Conservation (phyloP, 2,113 vertebrate genomes). For the Vulpes vulpes region DNA sequence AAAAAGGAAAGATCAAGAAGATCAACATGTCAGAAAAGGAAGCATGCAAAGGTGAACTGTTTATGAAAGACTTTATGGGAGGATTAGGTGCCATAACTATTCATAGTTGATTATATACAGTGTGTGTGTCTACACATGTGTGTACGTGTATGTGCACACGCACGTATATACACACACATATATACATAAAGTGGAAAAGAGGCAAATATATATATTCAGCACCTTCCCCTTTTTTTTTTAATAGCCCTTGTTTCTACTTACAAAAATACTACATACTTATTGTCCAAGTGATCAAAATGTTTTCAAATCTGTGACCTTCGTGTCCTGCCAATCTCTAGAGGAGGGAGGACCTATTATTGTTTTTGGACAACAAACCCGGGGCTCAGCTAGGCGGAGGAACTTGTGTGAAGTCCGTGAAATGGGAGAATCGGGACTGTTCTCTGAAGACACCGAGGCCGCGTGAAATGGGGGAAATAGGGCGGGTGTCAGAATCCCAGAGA, state of each 20-base stretch:
- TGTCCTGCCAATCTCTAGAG: background rate
- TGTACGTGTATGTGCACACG: background rate
- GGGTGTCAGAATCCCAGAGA: background rate
- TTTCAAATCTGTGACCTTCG: background rate
- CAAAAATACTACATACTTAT: background rate
- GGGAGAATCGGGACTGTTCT: background rate
- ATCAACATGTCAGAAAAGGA: background rate
- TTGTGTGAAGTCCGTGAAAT: background rate
- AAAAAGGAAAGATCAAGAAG: background rate
- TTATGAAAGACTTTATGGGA: background rate
- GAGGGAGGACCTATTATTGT: background rate
- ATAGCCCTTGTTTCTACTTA: background rate
- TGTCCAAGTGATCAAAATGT: background rate
- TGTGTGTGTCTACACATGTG: background rate
- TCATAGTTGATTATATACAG: background rate
- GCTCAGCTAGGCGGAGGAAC: background rate
- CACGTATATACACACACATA: background rate
- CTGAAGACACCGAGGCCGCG: background rate
- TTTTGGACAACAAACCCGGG: background rate
- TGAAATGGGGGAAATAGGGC: fast-evolving
- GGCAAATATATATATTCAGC: background rate
- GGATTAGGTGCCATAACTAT: background rate
- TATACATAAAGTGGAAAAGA: background rate
- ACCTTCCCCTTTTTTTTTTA: background rate
- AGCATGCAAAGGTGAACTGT: background rate